Evolutionary conservation across 1,140 invertebrate species (phyloP).

Genomic region (Zelostemma sp.): DNA sequence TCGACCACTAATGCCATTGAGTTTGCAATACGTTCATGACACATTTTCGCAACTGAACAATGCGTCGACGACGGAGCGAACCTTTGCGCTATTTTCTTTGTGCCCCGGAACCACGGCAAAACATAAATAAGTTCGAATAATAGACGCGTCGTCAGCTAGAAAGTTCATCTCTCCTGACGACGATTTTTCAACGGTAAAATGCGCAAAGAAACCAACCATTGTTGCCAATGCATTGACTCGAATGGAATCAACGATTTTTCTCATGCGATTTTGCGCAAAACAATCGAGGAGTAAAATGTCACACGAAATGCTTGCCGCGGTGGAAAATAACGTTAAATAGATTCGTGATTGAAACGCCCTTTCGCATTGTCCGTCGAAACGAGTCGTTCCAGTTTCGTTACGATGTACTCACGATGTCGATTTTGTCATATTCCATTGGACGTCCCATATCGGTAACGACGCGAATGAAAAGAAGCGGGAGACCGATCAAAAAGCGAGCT

Average conservation of each 20-base stretch:
- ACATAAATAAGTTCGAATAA: conserved; percentile 40
- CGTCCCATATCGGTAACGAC: conserved; percentile 23
- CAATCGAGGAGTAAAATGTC: no score
- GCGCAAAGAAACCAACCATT: conserved; percentile 19
- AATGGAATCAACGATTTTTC: no score
- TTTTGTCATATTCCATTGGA: conserved; percentile 30
- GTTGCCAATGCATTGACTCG: conserved; percentile 21
- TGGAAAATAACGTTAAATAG: no score
- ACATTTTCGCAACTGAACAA: conserved; percentile 37
- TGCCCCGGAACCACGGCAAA: conserved; percentile 29
- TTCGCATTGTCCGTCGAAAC: conserved; percentile 21
- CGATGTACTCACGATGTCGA: conserved; percentile 10
- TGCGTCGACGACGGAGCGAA: conserved; percentile 31
- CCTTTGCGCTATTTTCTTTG: conserved; percentile 36
- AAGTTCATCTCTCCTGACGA: conserved; percentile 38
- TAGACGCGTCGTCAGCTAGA: conserved; percentile 24
- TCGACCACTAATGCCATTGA: conserved; percentile 20
- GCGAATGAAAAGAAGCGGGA: conserved; percentile 28
- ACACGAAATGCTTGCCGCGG: no score
- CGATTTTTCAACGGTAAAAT: conserved; percentile 35
- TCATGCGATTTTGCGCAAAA: no score
- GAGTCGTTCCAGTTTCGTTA: conserved; percentile 19
- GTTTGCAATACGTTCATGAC: conserved; percentile 18
- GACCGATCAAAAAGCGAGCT: conserved; percentile 37
- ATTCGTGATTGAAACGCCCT: conserved; percentile 25